Evolutionary conservation across 2,888 invertebrate genomes (phyloP), one percentile per base, ranked within the genome.

Genomic region (Bruchidius siliquastri): DNA sequence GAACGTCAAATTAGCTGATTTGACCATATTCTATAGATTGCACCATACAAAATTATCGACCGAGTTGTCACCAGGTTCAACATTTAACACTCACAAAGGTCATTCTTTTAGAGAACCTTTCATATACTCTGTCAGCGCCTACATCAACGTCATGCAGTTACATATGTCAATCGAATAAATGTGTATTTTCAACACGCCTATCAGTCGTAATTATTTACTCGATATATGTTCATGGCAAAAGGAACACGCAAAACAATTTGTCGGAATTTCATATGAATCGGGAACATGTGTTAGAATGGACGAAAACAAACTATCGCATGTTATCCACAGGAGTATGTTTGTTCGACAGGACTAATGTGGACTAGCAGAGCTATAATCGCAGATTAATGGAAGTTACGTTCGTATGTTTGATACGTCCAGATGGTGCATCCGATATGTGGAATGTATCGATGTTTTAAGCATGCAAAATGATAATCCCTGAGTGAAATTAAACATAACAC

Each of bases 241-340:
- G 49, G 49, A 18, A 49, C 49, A 49, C 49, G 49, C 49, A 49
- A 49, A 49, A 49, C 49, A 49, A 49, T 49, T 49, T 49, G 49
- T 49, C 49, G 49, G 49, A 8, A 49, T 49, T 49, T 18, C 49
- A 49, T 49, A 49, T 49, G 18, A 21, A 69, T 69, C 69, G 20
- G 21, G 69, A 69, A 69, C 69, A 69, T 69, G 69, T 69, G 69
- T 69, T 26, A 22, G 22, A 69, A 69, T 69, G 2, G 22, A 69
- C n/a, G 21, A 69, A 69, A 69, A 69, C 69, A 69, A 69, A 69
- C 26, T 22, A 69, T 69, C 69, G 69, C 69, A 21, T 69, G 69
- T 69, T 69, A 69, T 26, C 21, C 21, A 3, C 22, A n/a, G 21
- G 69, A 69, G 26, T 69, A 26, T n/a, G 4, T 69, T 20, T 69